Evolutionary conservation across 2,888 invertebrate genomes (phyloP), one percentile per base, ranked within the genome.

Genomic region (Micropterix aruncella): DNA sequence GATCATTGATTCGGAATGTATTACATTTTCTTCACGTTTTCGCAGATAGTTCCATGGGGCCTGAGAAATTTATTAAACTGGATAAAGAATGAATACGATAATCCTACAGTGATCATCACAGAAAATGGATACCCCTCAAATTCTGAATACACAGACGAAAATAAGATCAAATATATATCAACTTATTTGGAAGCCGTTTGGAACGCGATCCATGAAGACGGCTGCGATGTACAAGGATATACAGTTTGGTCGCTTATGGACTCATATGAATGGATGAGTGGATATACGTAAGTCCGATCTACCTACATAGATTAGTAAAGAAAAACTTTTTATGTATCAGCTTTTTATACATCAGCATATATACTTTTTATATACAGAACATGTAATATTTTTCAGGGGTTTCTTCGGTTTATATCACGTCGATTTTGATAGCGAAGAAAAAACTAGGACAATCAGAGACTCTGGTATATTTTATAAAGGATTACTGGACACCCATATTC

Each of bases 191-290:
- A 63, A 38, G 65, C 62, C 46, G 55, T 66, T 2, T 50, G 73
- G 18, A 60, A 70, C 27, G 58, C 62, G 1, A 52, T 67, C 69
- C 50, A 74, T 9, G 65, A 70, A 3, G 69, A 63, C 17, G 70
- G 69, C 0, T 65, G 70, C 0, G 55, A 67, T 1, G 58, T 75
- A 0, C 54, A 52, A 18, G 78, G 76, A 0, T 81, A 79, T 51
- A 70, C 75, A 0, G 69, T 66, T 1, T 80, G 82, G 80, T 76
- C 76, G 39, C 60, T 83, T 0, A 65, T 81, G 65, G 83, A 83
- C 52, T 80, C 77, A 52, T 73, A 81, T 38, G 80, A 82, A 54
- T 82, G 80, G 80, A 55, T 53, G 1, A 57, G 59, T 37, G 81
- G 80, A 0, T 77, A 69, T 48, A 66, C 63, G 70, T 75, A 56